Evolutionary conservation across 1,140 invertebrate genomes (phyloP).

Genomic region (Pissodes strobi): DNA sequence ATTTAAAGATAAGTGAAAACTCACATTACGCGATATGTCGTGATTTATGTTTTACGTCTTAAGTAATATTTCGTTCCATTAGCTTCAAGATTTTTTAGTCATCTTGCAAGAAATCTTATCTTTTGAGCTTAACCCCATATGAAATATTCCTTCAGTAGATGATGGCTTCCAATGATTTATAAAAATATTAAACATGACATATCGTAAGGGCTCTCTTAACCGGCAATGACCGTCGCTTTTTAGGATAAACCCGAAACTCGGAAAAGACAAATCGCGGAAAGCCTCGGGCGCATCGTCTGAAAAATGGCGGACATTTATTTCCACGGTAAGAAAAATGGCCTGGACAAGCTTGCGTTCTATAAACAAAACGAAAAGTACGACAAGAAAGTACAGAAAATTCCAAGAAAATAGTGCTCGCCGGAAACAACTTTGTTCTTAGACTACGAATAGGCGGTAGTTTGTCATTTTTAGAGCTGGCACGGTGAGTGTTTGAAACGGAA

Average conservation of each 20-base stretch:
- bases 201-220: constrained; percentile 8
- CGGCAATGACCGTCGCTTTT: constrained; percentile 27
- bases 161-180: too few relatives aligned
- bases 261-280: constrained; percentile 31
- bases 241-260: constrained; percentile 24
- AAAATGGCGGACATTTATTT: constrained; percentile 32
- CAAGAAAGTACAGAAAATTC: constrained; percentile 17
- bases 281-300: constrained; percentile 31
- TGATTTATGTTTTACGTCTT: too few relatives aligned
- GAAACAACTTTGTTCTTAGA: constrained; percentile 31
- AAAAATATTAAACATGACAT: constrained; percentile 17
- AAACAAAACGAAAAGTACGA: constrained; percentile 30
- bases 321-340: constrained; percentile 25
- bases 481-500: constrained; percentile 7
- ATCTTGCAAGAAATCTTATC: too few relatives aligned
- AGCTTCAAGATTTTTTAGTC: too few relatives aligned
- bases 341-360: constrained; percentile 34
- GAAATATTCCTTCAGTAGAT: too few relatives aligned
- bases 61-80: too few relatives aligned
- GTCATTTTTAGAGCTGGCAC: constrained; percentile 27
- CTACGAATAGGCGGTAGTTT: constrained; percentile 13
- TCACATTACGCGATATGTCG: too few relatives aligned
- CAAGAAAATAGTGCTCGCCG: constrained; percentile 26
- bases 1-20: too few relatives aligned
- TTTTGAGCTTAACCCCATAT: too few relatives aligned